These are phyloP conservation scores for Aleiodes leptofemur DNA, from an alignment of 2,888 invertebrate genomes.

Conservation along the genomic window DNA sequence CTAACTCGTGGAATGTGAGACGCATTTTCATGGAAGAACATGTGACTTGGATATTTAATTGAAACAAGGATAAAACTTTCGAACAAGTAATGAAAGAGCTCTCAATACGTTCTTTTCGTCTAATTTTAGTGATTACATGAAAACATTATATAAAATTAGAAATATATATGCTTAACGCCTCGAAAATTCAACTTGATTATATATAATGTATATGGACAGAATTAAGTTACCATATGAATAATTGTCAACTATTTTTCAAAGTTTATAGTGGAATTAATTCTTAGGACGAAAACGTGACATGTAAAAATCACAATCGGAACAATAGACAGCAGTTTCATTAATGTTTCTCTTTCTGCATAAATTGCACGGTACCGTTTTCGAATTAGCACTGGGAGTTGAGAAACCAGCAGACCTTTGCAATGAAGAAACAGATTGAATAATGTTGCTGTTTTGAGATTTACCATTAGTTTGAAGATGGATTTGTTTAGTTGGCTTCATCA, in stretches of 20 bases:
- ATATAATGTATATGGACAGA: not conserved
- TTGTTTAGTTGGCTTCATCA: conserved; percentile 79
- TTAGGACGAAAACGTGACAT: conserved; percentile 89
- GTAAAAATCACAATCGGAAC: conserved; percentile 94
- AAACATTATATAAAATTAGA: too few species aligned
- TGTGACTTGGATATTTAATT: too few species aligned
- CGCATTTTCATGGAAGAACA: too few species aligned
- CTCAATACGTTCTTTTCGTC: not conserved
- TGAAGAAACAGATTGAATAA: conserved; percentile 79
- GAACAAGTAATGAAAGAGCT: too few species aligned
- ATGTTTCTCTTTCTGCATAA: conserved; percentile 92
- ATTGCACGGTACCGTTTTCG: conserved; percentile 85
- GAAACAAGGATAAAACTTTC: too few species aligned
- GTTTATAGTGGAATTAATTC: conserved; percentile 68
- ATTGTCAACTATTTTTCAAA: not conserved
- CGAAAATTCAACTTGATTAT: too few species aligned
- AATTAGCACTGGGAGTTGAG: conserved; percentile 49
- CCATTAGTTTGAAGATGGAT: conserved; percentile 86
- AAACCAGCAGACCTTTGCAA: conserved; percentile 80
- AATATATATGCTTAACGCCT: too few species aligned
- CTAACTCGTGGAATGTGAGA: too few species aligned
- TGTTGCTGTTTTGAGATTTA: conserved; percentile 78
- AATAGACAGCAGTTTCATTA: conserved; percentile 87
- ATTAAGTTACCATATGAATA: not conserved
- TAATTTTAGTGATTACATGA: not conserved